Conservation (phyloP, 2,888 invertebrate genomes). For the Leucophora obtusa region DNA sequence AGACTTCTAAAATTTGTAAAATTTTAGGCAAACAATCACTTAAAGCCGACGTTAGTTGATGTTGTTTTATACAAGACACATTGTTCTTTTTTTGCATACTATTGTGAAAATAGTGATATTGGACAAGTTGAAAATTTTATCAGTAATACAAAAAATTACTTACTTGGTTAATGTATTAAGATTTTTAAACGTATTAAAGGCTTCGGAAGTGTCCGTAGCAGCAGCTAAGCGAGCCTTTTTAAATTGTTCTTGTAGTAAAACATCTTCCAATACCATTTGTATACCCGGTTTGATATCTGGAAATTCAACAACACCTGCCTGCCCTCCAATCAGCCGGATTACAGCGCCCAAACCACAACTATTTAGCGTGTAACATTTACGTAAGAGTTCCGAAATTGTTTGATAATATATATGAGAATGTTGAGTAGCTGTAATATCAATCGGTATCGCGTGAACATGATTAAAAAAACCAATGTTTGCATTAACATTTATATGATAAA, state of each 20-base stretch:
- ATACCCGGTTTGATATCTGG: conserved; percentile 76
- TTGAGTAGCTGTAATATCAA: conserved; percentile 72
- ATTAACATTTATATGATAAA: no score
- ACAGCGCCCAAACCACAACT: conserved; percentile 75
- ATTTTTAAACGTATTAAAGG: conserved; percentile 79
- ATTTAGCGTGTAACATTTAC: conserved; percentile 72
- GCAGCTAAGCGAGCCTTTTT: conserved; percentile 70
- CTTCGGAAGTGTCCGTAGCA: conserved; percentile 72
- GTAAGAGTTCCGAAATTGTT: conserved; percentile 76
- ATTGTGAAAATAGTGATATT: neutral
- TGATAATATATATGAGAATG: conserved; percentile 78
- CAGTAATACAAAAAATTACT: conserved; percentile 61
- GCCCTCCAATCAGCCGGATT: conserved; percentile 75
- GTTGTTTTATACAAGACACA: conserved; percentile 70
- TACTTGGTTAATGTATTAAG: conserved; percentile 78
- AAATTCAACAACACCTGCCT: conserved; percentile 75
- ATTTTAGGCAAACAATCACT: conserved; percentile 76
- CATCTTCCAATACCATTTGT: conserved; percentile 76
- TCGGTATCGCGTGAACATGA: no score
- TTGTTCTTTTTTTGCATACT: conserved; percentile 75
- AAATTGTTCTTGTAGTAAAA: conserved; percentile 75
- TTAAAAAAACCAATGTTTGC: no score
- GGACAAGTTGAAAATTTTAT: neutral
- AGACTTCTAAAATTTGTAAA: conserved; percentile 75
- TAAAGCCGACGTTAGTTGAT: conserved; percentile 70